A percentile compares a stretch with the other conserved stretches of the same genome.
These are phyloP conservation scores for Taeniopygia guttata DNA, from an alignment of 2,797 vertebrate species.

Conservation along the genomic window DNA sequence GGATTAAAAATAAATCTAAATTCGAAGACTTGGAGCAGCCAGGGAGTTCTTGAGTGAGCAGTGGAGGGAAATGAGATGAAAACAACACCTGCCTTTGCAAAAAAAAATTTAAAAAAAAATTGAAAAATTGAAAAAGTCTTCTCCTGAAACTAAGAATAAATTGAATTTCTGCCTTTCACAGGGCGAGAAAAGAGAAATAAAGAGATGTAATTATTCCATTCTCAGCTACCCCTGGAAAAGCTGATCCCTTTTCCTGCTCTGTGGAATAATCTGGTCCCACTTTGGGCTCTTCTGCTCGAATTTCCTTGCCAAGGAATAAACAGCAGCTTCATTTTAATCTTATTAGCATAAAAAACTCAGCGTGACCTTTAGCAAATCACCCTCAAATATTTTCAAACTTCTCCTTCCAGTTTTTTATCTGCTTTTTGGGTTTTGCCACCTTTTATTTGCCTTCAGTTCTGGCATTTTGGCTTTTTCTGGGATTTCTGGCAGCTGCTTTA, in stretches of 20 bases:
- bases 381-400: not conserved
- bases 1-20: not conserved
- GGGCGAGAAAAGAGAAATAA: not conserved
- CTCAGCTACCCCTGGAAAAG: not conserved
- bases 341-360: not conserved
- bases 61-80: not conserved
- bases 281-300: not conserved
- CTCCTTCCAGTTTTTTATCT: not conserved
- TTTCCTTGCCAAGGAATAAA: not conserved
- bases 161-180: not conserved
- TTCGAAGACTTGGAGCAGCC: not conserved
- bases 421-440: not conserved
- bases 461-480: not conserved
- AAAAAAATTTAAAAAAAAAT: not conserved
- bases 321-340: not conserved
- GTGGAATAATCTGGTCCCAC: not conserved
- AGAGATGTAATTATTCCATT: accelerated
- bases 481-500: not conserved
- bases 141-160: not conserved
- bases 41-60: not conserved
- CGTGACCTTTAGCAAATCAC: not conserved
- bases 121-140: not conserved
- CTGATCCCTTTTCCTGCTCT: no score
- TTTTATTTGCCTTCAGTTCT: not conserved
- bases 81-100: not conserved